A percentile compares a stretch with the other conserved stretches of the same genome.
Evolutionary conservation across 2,888 invertebrate species (phyloP).

Genomic region (Clostera curtula): DNA sequence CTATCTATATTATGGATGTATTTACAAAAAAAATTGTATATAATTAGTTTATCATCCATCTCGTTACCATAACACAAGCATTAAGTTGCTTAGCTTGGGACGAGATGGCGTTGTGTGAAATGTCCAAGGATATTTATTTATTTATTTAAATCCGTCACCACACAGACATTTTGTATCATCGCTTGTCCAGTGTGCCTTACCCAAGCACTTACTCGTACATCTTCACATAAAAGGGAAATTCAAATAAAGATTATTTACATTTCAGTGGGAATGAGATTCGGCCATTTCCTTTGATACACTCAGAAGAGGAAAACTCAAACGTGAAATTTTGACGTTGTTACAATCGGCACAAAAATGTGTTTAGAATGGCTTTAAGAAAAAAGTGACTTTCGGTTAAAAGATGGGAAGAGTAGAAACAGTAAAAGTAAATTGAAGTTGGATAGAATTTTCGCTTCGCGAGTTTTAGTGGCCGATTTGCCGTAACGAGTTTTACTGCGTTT

Average conservation of each 20-base stretch:
- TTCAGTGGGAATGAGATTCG: slow-evolving; percentile 30
- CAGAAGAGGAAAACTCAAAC: slow-evolving; percentile 38
- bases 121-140: no score
- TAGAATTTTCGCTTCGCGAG: slow-evolving; percentile 72
- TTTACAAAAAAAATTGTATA: no score
- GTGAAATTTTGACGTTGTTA: slow-evolving; percentile 48
- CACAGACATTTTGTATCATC: no score
- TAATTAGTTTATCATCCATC: no score
- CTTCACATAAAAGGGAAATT: slow-evolving; percentile 34
- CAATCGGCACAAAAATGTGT: slow-evolving; percentile 56
- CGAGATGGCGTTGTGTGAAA: no score
- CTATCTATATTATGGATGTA: no score
- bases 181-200: no score
- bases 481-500: slow-evolving; percentile 71
- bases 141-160: no score
- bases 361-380: slow-evolving; percentile 50
- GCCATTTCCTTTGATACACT: slow-evolving; percentile 42
- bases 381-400: slow-evolving; percentile 46
- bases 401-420: slow-evolving; percentile 66
- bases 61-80: no score
- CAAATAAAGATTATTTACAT: slow-evolving; percentile 42
- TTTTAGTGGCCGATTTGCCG: slow-evolving; percentile 71
- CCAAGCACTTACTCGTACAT: no score
- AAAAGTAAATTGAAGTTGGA: slow-evolving; percentile 73
- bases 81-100: no score